Conservation (phyloP, 2,113 vertebrate genomes). For the Labeo rohita region DNA sequence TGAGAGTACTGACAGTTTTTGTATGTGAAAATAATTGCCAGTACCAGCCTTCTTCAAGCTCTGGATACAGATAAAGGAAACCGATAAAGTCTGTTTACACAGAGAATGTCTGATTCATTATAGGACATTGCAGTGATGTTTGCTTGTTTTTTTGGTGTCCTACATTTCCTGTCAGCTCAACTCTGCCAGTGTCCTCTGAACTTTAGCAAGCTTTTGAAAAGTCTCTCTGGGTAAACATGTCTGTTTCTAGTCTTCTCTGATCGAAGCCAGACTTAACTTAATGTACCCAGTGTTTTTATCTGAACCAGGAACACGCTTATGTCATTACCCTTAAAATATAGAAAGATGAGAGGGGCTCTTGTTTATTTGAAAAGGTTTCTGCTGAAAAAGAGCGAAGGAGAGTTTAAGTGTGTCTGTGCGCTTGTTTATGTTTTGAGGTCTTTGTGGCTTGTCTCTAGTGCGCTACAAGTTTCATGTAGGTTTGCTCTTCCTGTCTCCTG, state of each 20-base stretch:
- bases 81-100: not conserved
- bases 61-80: not conserved
- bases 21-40: not conserved
- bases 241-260: slow-evolving; percentile 48
- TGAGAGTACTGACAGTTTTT: not conserved
- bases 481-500: slow-evolving; percentile 34
- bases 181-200: slow-evolving; percentile 36
- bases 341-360: slow-evolving; percentile 22
- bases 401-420: slow-evolving; percentile 22
- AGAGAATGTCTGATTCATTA: slow-evolving; percentile 23
- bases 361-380: slow-evolving; percentile 47
- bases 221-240: slow-evolving; percentile 43
- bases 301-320: slow-evolving; percentile 21
- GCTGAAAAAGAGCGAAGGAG: slow-evolving; percentile 3
- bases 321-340: slow-evolving; percentile 22
- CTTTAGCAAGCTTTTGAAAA: slow-evolving; percentile 33
- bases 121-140: slow-evolving; percentile 12
- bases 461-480: slow-evolving; percentile 10
- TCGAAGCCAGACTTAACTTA: slow-evolving; percentile 51
- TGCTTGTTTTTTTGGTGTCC: slow-evolving; percentile 25
- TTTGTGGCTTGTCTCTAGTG: slow-evolving; percentile 15
- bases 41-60: not conserved
- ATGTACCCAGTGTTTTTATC: slow-evolving; percentile 51
- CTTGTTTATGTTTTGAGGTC: slow-evolving; percentile 35
- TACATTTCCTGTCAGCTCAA: slow-evolving; percentile 22